These are phyloP conservation scores for Archips xylosteana DNA, from an alignment of 2,888 invertebrate species.

Conservation along the genomic window DNA sequence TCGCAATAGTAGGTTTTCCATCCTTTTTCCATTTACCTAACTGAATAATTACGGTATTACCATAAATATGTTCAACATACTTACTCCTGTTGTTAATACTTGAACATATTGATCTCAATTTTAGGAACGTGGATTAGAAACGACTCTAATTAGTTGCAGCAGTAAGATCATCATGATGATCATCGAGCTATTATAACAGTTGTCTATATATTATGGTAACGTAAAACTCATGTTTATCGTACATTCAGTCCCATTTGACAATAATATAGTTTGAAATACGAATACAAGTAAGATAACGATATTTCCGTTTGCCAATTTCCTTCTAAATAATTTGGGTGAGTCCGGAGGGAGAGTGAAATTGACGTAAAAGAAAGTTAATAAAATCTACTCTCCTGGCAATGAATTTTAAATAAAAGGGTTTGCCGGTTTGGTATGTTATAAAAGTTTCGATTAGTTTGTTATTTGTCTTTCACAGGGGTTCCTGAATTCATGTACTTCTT, in stretches of 20 bases:
- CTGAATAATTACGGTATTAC: background rate
- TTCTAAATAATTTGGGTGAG: constrained; percentile 6
- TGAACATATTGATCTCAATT: background rate
- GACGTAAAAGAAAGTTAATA: constrained; percentile 17
- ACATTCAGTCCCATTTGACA: background rate
- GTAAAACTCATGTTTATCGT: background rate
- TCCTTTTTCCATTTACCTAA: background rate
- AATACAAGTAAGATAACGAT: background rate
- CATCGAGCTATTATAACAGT: too few species aligned
- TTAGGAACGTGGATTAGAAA: background rate
- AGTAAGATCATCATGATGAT: too few species aligned
- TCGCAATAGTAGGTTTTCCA: background rate
- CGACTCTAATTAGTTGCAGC: background rate
- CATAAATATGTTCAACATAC: background rate
- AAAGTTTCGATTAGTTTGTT: constrained; percentile 37
- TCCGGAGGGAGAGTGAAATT: constrained; percentile 10
- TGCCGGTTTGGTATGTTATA: constrained; percentile 26
- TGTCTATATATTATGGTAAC: background rate
- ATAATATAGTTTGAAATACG: constrained; percentile 1
- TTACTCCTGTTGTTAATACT: background rate
- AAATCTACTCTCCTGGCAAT: constrained; percentile 23
- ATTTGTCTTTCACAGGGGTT: constrained; percentile 23
- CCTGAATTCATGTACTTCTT: background rate
- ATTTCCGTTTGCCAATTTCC: constrained; percentile 2
- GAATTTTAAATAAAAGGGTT: constrained; percentile 31